These are phyloP conservation scores for Catostylus mosaicus DNA, from an alignment of 30 jellyfish, hydroid and myxozoan species.

Conservation along the genomic window DNA sequence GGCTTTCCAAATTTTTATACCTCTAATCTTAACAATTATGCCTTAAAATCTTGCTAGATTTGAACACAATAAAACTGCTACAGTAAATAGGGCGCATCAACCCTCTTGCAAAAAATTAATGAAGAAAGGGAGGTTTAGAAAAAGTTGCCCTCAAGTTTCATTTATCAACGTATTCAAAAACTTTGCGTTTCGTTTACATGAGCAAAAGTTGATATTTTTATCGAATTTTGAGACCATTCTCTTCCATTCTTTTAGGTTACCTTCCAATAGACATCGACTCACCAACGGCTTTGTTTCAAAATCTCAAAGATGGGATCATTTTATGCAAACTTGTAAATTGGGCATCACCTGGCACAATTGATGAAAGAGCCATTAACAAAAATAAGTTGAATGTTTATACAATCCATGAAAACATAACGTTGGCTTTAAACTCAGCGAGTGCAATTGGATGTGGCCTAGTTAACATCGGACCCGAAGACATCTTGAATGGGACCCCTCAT, in stretches of 20 bases:
- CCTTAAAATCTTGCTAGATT: too few relatives aligned
- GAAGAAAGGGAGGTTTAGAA: too few relatives aligned
- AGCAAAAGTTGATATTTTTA: too few relatives aligned
- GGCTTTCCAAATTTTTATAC: too few relatives aligned
- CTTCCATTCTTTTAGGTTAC: conserved; percentile 9
- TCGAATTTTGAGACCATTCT: too few relatives aligned
- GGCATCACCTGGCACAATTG: conserved; percentile 70
- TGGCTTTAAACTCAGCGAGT: conserved; percentile 79
- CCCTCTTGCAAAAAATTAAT: too few relatives aligned
- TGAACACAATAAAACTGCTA: too few relatives aligned
- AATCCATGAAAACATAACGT: conserved; percentile 68
- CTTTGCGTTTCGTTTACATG: too few relatives aligned
- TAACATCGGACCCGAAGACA: conserved; percentile 79
- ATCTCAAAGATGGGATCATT: conserved; percentile 69
- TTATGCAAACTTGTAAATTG: conserved; percentile 79
- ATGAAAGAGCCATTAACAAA: conserved; percentile 85
- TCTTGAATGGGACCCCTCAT: conserved; percentile 58
- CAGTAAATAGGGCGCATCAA: too few relatives aligned
- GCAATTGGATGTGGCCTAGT: conserved; percentile 80
- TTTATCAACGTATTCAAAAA: too few relatives aligned
- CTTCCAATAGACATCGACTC: conserved; percentile 41
- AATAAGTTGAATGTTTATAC: conserved; percentile 56
- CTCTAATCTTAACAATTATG: too few relatives aligned
- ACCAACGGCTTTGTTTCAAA: conserved; percentile 43
- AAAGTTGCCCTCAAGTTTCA: too few relatives aligned